Evolutionary conservation across 2,113 vertebrate genomes (phyloP), one percentile per base, ranked within the genome.

Genomic region (Ramphastos sulfuratus): DNA sequence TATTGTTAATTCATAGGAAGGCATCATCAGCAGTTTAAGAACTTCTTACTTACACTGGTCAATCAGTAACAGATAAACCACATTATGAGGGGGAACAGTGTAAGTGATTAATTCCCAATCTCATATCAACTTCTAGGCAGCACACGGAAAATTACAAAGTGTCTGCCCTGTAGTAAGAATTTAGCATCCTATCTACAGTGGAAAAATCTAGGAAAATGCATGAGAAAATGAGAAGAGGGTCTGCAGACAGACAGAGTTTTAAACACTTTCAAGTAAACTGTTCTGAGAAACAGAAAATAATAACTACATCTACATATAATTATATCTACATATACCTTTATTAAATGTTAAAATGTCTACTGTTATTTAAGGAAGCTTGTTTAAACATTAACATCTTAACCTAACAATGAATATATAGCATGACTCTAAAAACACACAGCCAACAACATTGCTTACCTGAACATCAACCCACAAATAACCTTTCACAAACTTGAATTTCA

Each of bases 111-210:
- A 94, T 94, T 89, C 33, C 21, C 85, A 89, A 95, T 67, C 85
- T 81, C 58, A 58, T 72, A 81, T 50, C 76, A 93, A 91, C 54
- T 77, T 87, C 64, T 88, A 67, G 89, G 87, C 21, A 85, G 76
- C 65, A 92, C 87, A 94, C 85, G 87, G 95, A 96, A 96, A 96
- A 96, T 95, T 95, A 95, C 96, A 37, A 92, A 69, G 30, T 37
- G 17, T 74, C 91, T 88, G 79, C 54, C 24, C 42, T 71, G 64
- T 48, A n/a, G 23, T 67, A 80, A 88, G 72, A 88, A 71, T 44
- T 83, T 69, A 88, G 58, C 69, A 91, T 74, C 61, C 37, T 89
- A 88, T 65, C 81, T 58, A 27, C 61, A 2, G 2, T 85, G 85
- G 85, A 90, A 93, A 95, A 96, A 84, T 39, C 28, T 73, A 60